phyloP scores from a whole-genome alignment of 1,140 invertebrate genomes.

The Apis florea region DNA sequence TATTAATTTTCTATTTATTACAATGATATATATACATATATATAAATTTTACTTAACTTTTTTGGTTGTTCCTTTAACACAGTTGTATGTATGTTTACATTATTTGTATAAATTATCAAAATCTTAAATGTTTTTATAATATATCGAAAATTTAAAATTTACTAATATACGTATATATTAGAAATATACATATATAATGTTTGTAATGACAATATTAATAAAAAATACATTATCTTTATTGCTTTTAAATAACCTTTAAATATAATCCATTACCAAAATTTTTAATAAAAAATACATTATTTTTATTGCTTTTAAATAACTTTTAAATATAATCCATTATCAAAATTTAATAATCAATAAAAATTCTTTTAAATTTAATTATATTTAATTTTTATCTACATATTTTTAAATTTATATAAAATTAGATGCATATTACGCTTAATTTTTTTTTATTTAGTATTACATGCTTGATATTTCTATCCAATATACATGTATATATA shows the following conservation, averaged over 20 bases:
- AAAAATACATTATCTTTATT: background rate
- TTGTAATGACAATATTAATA: conserved; percentile 12
- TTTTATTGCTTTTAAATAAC: background rate
- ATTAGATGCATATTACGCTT: too few species aligned
- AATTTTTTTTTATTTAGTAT: too few species aligned
- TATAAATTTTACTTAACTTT: background rate
- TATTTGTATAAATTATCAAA: background rate
- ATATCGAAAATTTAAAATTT: background rate
- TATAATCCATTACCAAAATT: too few species aligned
- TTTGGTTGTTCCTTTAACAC: background rate
- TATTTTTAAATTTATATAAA: background rate
- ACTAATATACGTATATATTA: background rate
- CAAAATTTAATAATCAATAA: too few species aligned
- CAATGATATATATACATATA: conserved; percentile 6
- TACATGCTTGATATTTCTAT: background rate
- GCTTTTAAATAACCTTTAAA: background rate
- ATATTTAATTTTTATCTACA: too few species aligned
- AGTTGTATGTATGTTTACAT: background rate
- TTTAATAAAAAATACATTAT: background rate
- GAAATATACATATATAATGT: background rate
- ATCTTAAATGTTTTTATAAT: background rate
- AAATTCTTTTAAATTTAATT: too few species aligned
- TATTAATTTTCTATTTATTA: conserved; percentile 22
- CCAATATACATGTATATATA: background rate
- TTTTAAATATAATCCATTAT: background rate